phyloP scores from a whole-genome alignment of 2,888 invertebrate species.

The Argyresthia goedartella region DNA sequence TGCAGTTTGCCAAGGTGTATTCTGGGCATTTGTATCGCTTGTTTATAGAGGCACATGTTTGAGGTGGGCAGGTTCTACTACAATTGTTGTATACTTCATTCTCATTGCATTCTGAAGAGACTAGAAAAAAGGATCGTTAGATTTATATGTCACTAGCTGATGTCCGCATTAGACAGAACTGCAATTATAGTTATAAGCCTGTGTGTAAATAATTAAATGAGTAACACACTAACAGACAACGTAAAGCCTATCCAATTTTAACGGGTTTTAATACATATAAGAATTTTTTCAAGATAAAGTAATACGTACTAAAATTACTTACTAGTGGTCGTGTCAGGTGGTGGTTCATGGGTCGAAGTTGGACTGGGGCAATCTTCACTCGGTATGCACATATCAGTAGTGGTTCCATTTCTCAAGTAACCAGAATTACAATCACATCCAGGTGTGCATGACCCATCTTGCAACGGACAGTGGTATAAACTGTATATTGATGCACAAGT shows the following conservation, averaged over 20 bases:
- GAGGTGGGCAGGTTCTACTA: neutral
- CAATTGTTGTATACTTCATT: neutral
- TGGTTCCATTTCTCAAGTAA: slow-evolving; percentile 12
- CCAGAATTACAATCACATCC: slow-evolving; percentile 11
- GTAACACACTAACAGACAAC: too few relatives aligned
- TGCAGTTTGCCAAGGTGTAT: too few relatives aligned
- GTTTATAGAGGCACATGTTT: neutral
- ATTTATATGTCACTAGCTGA: too few relatives aligned
- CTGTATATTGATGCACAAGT: slow-evolving; percentile 8
- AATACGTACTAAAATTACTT: too few relatives aligned
- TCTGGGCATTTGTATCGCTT: neutral
- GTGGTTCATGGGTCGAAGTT: neutral
- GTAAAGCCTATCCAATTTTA: too few relatives aligned
- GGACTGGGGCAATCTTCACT: slow-evolving; percentile 8
- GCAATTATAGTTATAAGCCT: too few relatives aligned
- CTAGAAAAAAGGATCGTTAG: too few relatives aligned
- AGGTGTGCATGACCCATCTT: slow-evolving; percentile 1
- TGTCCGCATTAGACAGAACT: too few relatives aligned
- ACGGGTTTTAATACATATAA: too few relatives aligned
- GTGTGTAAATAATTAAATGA: too few relatives aligned
- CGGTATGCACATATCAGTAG: slow-evolving; percentile 9
- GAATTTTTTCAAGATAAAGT: too few relatives aligned
- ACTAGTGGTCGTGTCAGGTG: too few relatives aligned
- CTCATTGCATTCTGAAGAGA: neutral
- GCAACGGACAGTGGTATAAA: slow-evolving; percentile 1